These are phyloP conservation scores for Grapholita molesta DNA, from an alignment of 1,140 invertebrate species.

Conservation along the genomic window DNA sequence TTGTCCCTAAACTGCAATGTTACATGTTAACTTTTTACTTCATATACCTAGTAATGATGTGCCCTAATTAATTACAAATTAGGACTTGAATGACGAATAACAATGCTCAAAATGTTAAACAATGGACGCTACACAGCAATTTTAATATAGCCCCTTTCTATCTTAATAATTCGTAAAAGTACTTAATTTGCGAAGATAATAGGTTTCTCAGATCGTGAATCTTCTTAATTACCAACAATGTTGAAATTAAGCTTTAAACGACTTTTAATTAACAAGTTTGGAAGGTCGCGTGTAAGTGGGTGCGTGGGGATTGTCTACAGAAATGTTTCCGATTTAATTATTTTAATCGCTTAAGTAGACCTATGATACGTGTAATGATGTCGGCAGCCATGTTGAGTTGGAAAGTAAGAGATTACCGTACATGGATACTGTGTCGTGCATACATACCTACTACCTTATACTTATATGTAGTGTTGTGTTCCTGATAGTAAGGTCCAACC, in stretches of 20 bases:
- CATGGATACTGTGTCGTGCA: no score
- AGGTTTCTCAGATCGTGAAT: conserved; percentile 63
- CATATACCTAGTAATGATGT: neutral
- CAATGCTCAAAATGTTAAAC: conserved; percentile 4
- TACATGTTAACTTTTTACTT: no score
- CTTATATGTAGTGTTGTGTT: no score
- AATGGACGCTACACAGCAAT: conserved; percentile 24
- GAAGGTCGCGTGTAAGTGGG: conserved; percentile 41
- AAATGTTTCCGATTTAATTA: conserved; percentile 6
- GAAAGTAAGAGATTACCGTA: no score
- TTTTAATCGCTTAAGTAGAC: neutral
- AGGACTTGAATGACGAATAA: no score
- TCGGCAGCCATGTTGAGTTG: no score
- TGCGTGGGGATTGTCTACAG: conserved; percentile 33
- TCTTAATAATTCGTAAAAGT: conserved; percentile 60
- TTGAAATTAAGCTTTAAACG: conserved; percentile 67
- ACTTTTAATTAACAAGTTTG: conserved; percentile 71
- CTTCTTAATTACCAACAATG: conserved; percentile 70
- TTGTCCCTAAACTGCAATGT: no score
- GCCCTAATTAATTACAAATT: neutral
- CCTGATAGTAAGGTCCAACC: no score
- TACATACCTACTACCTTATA: no score
- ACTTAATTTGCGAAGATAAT: conserved; percentile 53
- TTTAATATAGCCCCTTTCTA: conserved; percentile 52
- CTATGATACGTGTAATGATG: conserved; percentile 1